Evolutionary conservation across 35 echinoderm and acorn worm species (phyloP).

Genomic region (Patiria miniata): DNA sequence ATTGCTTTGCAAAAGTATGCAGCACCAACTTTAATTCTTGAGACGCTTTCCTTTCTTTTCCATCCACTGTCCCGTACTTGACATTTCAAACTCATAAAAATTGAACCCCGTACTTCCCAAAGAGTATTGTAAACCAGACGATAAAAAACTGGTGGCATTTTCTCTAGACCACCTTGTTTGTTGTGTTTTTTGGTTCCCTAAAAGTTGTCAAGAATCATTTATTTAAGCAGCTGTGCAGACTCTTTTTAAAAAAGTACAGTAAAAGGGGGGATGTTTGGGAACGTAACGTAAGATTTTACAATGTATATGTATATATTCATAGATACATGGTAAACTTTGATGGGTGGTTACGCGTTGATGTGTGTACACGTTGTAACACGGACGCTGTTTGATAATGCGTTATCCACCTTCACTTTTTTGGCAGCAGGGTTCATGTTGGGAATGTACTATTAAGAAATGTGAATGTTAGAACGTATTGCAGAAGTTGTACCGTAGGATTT

Average conservation of each 20-base stretch:
- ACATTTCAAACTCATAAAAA: no score
- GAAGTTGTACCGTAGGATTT: conserved; percentile 29
- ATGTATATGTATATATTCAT: conserved; percentile 29
- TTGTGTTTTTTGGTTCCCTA: neutral
- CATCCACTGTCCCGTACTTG: no score
- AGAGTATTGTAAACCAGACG: no score
- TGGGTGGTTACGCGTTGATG: neutral
- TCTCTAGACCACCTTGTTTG: neutral
- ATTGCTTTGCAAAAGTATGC: no score
- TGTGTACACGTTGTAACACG: neutral
- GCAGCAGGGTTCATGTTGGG: conserved; percentile 10
- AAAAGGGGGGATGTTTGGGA: neutral
- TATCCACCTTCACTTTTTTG: neutral
- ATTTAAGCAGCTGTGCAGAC: conserved; percentile 16
- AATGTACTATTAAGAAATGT: conserved; percentile 11
- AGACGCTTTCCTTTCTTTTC: no score
- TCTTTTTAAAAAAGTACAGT: conserved; percentile 17
- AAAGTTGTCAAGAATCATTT: neutral
- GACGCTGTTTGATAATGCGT: neutral
- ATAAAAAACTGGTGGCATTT: neutral
- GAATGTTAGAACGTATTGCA: conserved; percentile 23
- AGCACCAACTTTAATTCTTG: no score
- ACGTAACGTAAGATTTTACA: conserved; percentile 18
- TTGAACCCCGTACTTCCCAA: no score
- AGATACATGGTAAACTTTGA: conserved; percentile 5